Percentiles rank a stretch among this genome's conserved stretches.
Evolutionary conservation across 1,140 invertebrate genomes (phyloP).

Genomic region (Pseudachorutes palmiensis): DNA sequence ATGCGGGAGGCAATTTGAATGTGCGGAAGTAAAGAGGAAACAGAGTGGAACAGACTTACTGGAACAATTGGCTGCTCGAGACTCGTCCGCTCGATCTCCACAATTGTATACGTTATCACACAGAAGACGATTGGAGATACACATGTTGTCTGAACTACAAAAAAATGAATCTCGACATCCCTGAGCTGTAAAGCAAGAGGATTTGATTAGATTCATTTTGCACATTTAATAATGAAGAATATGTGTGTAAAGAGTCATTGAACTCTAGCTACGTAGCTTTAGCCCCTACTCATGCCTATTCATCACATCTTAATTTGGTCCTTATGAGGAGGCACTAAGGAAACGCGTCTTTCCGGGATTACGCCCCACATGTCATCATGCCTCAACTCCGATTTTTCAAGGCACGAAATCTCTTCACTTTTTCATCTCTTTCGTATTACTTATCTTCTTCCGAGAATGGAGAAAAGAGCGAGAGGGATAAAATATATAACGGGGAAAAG

Average conservation of each 20-base stretch:
- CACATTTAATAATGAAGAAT: too few relatives aligned
- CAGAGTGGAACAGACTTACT: conserved; percentile 55
- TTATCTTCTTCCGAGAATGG: neutral
- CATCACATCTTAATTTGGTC: too few relatives aligned
- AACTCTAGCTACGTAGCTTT: neutral
- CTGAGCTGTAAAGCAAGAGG: conserved; percentile 58
- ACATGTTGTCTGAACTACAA: conserved; percentile 74
- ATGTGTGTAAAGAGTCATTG: too few relatives aligned
- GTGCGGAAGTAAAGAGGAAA: neutral
- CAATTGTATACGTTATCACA: conserved; percentile 88
- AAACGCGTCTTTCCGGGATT: neutral
- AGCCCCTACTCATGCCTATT: neutral
- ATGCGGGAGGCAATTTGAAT: neutral
- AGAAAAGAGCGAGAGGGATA: neutral
- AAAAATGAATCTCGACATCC: conserved; percentile 72
- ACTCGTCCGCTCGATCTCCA: conserved; percentile 83
- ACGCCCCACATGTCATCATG: neutral
- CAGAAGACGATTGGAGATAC: conserved; percentile 75
- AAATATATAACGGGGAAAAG: neutral
- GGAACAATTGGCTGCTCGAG: conserved; percentile 65
- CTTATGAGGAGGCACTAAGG: too few relatives aligned
- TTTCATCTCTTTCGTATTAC: neutral
- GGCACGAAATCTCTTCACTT: neutral
- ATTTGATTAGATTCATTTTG: neutral
- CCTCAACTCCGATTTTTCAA: neutral